phyloP scores from a whole-genome alignment of 2,797 vertebrate genomes.

The Channa striata region DNA sequence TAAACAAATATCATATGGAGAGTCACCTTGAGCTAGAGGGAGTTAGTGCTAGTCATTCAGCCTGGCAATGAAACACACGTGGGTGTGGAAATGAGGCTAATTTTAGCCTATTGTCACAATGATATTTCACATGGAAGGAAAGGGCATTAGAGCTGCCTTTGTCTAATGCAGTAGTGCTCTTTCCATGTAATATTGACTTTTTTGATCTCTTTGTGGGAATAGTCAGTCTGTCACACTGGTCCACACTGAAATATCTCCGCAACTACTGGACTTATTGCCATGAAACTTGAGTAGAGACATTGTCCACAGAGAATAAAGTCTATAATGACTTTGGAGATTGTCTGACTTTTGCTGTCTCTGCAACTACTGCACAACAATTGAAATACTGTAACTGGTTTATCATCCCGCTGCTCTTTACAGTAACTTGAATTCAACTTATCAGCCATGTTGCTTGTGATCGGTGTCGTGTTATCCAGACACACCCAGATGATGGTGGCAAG shows the following conservation, averaged over 20 bases:
- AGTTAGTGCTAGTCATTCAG: constrained; percentile 57
- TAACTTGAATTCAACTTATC: neutral
- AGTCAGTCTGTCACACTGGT: no score
- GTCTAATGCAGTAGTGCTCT: neutral
- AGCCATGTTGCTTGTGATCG: neutral
- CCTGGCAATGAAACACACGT: constrained; percentile 39
- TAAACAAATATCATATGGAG: constrained; percentile 59
- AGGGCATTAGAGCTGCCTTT: constrained; percentile 4
- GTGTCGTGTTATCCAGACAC: no score
- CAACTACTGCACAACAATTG: no score
- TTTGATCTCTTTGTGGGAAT: constrained; percentile 1
- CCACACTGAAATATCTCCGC: no score
- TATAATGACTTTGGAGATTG: neutral
- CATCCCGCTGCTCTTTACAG: no score
- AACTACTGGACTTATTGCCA: no score
- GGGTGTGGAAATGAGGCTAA: constrained; percentile 39
- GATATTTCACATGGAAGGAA: constrained; percentile 29
- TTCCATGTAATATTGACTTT: neutral
- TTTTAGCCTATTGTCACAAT: constrained; percentile 48
- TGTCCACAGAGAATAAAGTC: neutral
- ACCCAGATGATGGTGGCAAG: no score
- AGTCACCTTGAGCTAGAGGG: constrained; percentile 67
- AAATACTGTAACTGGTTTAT: no score
- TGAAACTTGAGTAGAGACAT: neutral
- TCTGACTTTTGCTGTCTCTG: no score